phyloP scores from a whole-genome alignment of 1,140 invertebrate genomes.

The Dinoponera quadriceps region DNA sequence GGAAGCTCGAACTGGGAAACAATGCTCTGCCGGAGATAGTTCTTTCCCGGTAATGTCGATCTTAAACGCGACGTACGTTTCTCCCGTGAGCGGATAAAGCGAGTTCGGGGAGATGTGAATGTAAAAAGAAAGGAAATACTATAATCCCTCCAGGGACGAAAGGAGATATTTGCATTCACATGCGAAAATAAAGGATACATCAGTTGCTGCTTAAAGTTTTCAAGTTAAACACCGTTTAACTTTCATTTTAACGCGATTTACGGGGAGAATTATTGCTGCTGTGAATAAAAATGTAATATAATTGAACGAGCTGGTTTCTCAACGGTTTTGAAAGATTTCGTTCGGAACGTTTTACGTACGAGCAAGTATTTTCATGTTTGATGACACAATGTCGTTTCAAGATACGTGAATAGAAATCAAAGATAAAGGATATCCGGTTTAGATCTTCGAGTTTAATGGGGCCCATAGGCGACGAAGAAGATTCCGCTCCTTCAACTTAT shows the following conservation, averaged over 20 bases:
- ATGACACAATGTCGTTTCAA: background rate
- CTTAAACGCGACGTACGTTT: background rate
- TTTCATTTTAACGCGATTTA: background rate
- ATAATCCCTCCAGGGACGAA: background rate
- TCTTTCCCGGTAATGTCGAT: conserved; percentile 25
- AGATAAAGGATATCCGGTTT: conserved; percentile 44
- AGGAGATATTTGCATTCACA: background rate
- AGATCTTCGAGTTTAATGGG: conserved; percentile 65
- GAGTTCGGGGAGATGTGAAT: background rate
- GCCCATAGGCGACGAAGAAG: conserved; percentile 51
- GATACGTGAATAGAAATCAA: conserved; percentile 2
- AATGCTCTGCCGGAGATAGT: conserved; percentile 46
- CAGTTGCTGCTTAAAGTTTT: background rate
- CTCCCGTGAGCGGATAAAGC: background rate
- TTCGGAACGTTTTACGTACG: too few relatives aligned
- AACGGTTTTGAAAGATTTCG: background rate
- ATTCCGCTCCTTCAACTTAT: conserved; percentile 70
- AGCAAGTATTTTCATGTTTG: too few relatives aligned
- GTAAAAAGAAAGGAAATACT: background rate
- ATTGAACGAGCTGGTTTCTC: background rate
- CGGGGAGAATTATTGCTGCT: background rate
- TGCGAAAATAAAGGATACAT: background rate
- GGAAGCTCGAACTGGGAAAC: conserved; percentile 54
- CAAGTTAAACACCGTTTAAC: background rate
- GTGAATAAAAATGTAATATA: background rate